These are phyloP conservation scores for Rhamnusium bicolor DNA, from an alignment of 2,888 invertebrate genomes.

Conservation along the genomic window DNA sequence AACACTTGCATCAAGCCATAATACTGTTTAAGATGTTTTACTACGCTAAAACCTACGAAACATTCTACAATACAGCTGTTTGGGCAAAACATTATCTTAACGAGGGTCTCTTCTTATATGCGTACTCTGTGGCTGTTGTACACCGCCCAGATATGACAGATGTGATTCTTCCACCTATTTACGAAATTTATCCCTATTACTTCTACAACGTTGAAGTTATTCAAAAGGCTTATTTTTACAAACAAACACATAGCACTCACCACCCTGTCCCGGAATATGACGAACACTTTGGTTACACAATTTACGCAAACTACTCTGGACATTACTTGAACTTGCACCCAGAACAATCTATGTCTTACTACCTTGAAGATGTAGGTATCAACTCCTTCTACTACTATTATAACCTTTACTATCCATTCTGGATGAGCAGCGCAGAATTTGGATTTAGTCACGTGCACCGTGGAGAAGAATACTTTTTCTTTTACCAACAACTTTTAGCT, in stretches of 20 bases:
- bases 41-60: conserved; percentile 81
- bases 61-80: conserved; percentile 80
- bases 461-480: conserved; percentile 78
- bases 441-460: conserved; percentile 73
- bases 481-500: conserved; percentile 79
- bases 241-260: conserved; percentile 71
- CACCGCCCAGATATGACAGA: conserved; percentile 78
- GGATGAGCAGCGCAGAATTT: conserved; percentile 75
- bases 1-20: conserved; percentile 77
- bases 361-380: conserved; percentile 81
- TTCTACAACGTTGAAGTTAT: conserved; percentile 81
- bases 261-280: conserved; percentile 40
- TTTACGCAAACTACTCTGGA: conserved; percentile 78
- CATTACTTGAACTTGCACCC: conserved; percentile 73
- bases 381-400: conserved; percentile 79
- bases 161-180: conserved; percentile 79
- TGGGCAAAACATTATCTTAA: conserved; percentile 80
- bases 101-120: conserved; percentile 80
- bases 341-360: conserved; percentile 78
- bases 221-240: conserved; percentile 77
- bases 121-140: conserved; percentile 76
- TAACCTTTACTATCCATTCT: conserved; percentile 77
- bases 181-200: conserved; percentile 82
- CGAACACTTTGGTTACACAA: conserved; percentile 70
- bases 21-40: conserved; percentile 79